These are phyloP conservation scores for Habrosyne pyritoides DNA, from an alignment of 2,888 invertebrate species.

Conservation along the genomic window DNA sequence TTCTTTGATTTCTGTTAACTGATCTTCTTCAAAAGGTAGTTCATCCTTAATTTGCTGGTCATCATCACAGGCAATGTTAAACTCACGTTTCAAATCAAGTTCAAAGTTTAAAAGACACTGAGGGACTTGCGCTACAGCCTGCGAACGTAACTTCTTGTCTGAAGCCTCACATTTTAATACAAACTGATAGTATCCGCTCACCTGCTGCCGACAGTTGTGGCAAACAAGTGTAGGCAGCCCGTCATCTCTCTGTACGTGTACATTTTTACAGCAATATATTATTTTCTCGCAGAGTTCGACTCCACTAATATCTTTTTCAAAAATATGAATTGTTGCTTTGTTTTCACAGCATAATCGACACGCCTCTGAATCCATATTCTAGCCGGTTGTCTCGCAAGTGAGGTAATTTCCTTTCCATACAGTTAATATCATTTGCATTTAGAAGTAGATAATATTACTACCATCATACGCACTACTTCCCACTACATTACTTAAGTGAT, in stretches of 20 bases:
- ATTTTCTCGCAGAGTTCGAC: conserved; percentile 48
- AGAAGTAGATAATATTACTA: no score
- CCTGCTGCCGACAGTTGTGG: conserved; percentile 46
- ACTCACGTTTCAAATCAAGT: conserved; percentile 16
- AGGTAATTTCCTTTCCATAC: background rate
- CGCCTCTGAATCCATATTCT: conserved; percentile 44
- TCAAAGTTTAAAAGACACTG: conserved; percentile 12
- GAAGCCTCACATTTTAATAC: conserved; percentile 59
- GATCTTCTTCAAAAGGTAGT: background rate
- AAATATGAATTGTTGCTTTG: conserved; percentile 49
- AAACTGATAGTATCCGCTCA: conserved; percentile 54
- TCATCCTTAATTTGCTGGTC: conserved; percentile 2
- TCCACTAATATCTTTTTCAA: conserved; percentile 29
- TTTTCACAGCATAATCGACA: conserved; percentile 61
- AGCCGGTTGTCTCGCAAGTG: background rate
- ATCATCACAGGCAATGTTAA: conserved; percentile 50
- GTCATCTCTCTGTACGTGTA: conserved; percentile 51
- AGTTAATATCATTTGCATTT: background rate
- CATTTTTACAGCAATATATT: conserved; percentile 56
- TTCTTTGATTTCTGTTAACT: conserved; percentile 30
- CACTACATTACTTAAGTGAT: no score
- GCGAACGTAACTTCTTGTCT: conserved; percentile 51
- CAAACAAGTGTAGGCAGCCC: conserved; percentile 59
- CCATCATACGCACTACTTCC: no score
- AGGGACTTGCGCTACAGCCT: conserved; percentile 7